Conservation (phyloP, 1,140 invertebrate species). For the Diachasma alloeum region DNA sequence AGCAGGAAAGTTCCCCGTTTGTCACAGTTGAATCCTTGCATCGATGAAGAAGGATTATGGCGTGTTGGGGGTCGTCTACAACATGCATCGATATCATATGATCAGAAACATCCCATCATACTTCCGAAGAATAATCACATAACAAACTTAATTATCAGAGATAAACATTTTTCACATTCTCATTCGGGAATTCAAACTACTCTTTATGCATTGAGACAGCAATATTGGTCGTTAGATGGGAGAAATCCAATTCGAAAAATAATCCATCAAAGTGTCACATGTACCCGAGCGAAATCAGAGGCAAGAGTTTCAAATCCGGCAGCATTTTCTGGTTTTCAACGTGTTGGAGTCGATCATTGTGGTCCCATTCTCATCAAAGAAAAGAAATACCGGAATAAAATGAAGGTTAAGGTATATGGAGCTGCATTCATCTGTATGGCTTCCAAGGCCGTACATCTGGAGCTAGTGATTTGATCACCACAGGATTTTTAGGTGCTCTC, state of each 20-base stretch:
- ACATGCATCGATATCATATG: background rate
- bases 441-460: background rate
- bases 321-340: no score
- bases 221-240: constrained; percentile 37
- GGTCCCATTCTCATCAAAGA: constrained; percentile 33
- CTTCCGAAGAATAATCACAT: constrained; percentile 31
- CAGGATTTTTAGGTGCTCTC: background rate
- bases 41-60: background rate
- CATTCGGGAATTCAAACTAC: constrained; percentile 42
- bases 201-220: constrained; percentile 31
- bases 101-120: constrained; percentile 36
- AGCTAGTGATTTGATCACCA: background rate
- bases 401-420: constrained; percentile 10
- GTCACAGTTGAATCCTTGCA: background rate
- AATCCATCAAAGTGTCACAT: constrained; percentile 30
- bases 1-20: no score
- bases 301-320: constrained; percentile 8
- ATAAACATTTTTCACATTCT: constrained; percentile 36
- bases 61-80: constrained; percentile 17
- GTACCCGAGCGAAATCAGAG: constrained; percentile 26
- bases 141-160: constrained; percentile 30
- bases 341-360: constrained; percentile 30
- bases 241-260: constrained; percentile 28
- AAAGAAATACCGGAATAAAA: constrained; percentile 15
- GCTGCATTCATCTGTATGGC: constrained; percentile 22